Conservation (phyloP, 1,140 invertebrate genomes). For the Bombus ignitus region DNA sequence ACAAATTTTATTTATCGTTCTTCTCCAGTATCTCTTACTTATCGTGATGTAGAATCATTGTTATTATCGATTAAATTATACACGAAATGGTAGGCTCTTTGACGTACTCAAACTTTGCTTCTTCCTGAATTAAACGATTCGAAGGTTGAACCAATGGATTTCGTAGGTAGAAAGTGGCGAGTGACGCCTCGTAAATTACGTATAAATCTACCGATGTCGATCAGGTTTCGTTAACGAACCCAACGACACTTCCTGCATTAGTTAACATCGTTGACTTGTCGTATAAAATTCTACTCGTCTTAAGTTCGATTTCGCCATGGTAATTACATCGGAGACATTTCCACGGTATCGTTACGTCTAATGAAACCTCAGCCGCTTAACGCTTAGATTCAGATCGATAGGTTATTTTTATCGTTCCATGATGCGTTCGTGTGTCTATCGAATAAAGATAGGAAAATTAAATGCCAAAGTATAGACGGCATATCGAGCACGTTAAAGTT, state of each 20-base stretch:
- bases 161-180: slow-evolving; percentile 20
- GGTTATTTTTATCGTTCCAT: neutral
- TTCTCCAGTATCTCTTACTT: no score
- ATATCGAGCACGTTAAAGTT: neutral
- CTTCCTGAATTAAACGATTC: no score
- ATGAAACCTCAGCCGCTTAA: neutral
- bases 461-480: neutral
- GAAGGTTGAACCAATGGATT: no score
- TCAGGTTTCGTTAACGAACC: slow-evolving; percentile 33
- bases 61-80: no score
- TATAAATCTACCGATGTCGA: slow-evolving; percentile 2
- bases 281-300: slow-evolving; percentile 7
- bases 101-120: no score
- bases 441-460: neutral
- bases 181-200: neutral
- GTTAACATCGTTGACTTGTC: slow-evolving; percentile 15
- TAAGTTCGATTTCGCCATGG: neutral
- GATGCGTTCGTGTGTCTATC: neutral
- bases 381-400: no score
- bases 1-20: no score
- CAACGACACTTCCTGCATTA: slow-evolving; percentile 38
- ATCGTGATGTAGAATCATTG: no score
- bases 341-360: neutral
- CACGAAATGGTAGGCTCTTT: no score
- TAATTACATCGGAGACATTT: neutral